Base-by-base conservation (phyloP, 2,888 invertebrate genomes). In the Heliconius charithonia region DNA sequence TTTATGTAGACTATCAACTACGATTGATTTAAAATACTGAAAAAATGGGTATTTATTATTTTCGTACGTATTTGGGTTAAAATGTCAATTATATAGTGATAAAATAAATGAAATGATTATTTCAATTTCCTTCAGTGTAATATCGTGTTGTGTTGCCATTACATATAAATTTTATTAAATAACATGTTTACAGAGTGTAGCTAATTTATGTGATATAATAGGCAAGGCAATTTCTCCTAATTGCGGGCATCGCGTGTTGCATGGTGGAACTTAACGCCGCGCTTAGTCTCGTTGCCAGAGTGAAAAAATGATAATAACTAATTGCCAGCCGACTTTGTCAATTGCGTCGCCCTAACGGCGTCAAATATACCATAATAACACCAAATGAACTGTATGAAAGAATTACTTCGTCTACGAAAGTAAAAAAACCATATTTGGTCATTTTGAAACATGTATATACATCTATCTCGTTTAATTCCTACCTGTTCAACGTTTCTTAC, bases 401-500 rank as follows among this genome's bases (percentile, higher is more conserved):
- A 27, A 13, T 6, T 72, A 59, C 59, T 37, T 72, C 37, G 25
- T 59, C n/a, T 72, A 72, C 25, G 16, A 59, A 59, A 37, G 12
- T 16, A 59, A 51, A 6, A 51, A 72, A 1, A 10, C 25, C 59
- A 32, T 37, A 59, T 37, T 59, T 72, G 72, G 72, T 72, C 6
- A 65, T 65, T 27, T 65, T 45, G 63, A 29, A 63, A 63, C 27
- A 74, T 27, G 41, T 4, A 37, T 25, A 74, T 63, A 74, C 27
- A 74, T 41, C 27, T 76, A 13, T 88, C 87, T 84, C 85, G 76
- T 16, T 87, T 84, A 76, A 83, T 65, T 81, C 72, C 73, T 89
- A 89, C 89, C 89, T 89, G 89, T 86, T 84, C 85, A 83, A 85
- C 86, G 86, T 86, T 84, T 85, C 83, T 84, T 87, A 84, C 87